Percentiles rank a stretch among this genome's conserved stretches.
Evolutionary conservation across 2,113 vertebrate species (phyloP).

Genomic region (Microcebus ravelobensis): DNA sequence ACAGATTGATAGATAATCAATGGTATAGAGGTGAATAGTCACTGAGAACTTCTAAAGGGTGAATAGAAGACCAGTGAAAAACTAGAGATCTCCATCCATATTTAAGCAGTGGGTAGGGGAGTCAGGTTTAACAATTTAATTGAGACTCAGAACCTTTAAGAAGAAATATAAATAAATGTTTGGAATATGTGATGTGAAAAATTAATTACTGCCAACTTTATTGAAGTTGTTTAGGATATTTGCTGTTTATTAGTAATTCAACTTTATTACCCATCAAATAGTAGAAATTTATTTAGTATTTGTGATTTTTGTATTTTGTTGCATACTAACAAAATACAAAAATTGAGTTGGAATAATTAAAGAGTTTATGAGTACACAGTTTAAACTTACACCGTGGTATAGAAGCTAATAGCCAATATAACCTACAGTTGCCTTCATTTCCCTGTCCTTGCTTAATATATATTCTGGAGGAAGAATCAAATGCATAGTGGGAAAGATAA

Average conservation of each 20-base stretch:
- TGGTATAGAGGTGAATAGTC: not conserved
- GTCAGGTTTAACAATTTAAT: not conserved
- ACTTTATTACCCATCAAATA: slow-evolving; percentile 15
- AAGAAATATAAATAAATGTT: not conserved
- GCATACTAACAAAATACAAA: slow-evolving; percentile 3
- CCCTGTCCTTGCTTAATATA: not conserved
- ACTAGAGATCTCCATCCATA: not conserved
- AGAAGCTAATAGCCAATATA: not conserved
- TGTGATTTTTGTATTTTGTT: slow-evolving; percentile 7
- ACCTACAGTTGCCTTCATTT: not conserved
- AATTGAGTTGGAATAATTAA: not conserved
- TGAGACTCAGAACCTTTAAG: not conserved
- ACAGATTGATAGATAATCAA: not conserved
- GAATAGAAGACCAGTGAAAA: not conserved
- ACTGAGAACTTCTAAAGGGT: not conserved
- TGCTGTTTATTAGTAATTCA: not conserved
- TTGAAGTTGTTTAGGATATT: not conserved
- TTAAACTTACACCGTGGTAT: not conserved
- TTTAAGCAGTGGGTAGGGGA: not conserved
- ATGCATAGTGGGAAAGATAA: not conserved
- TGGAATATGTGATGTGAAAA: slow-evolving; percentile 6
- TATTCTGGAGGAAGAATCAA: slow-evolving; percentile 21
- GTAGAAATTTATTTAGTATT: slow-evolving; percentile 21
- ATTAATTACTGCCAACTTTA: not conserved
- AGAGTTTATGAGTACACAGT: not conserved